Conservation (phyloP, 2,797 vertebrate species). For the Lycodopsis pacificus region DNA sequence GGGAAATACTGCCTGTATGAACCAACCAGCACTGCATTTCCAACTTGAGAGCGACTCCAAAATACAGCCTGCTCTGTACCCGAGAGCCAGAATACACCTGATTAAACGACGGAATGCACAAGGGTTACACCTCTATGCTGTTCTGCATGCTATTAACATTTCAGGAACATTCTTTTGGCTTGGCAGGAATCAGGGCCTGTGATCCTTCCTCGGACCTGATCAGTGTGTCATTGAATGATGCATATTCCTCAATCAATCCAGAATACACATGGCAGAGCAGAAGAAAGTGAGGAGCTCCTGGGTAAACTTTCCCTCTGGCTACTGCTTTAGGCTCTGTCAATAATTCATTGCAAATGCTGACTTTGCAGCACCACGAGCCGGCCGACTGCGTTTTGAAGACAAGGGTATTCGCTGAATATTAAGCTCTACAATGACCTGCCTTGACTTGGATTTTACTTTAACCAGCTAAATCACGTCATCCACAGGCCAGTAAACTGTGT, state of each 20-base stretch:
- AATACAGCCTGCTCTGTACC: background rate
- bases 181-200: conserved; percentile 10
- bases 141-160: background rate
- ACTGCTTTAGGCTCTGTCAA: conserved; percentile 71
- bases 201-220: conserved; percentile 39
- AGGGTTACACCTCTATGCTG: background rate
- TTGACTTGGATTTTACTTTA: background rate
- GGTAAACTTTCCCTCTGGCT: conserved; percentile 75
- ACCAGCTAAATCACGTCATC: conserved; percentile 17
- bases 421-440: conserved; percentile 31
- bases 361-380: conserved; percentile 42
- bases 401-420: conserved; percentile 46
- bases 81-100: background rate
- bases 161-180: background rate
- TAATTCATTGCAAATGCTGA: conserved; percentile 76
- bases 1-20: background rate
- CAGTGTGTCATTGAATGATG: conserved; percentile 64
- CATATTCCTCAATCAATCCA: conserved; percentile 42
- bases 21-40: background rate
- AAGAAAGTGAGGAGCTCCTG: conserved; percentile 58
- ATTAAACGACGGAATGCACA: background rate
- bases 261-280: conserved; percentile 33
- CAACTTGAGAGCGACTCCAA: too few species aligned
- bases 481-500: conserved; percentile 6
- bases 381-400: conserved; percentile 11